Evolutionary conservation across 2,888 invertebrate genomes (phyloP).

Genomic region (Rhabditoides inermis): DNA sequence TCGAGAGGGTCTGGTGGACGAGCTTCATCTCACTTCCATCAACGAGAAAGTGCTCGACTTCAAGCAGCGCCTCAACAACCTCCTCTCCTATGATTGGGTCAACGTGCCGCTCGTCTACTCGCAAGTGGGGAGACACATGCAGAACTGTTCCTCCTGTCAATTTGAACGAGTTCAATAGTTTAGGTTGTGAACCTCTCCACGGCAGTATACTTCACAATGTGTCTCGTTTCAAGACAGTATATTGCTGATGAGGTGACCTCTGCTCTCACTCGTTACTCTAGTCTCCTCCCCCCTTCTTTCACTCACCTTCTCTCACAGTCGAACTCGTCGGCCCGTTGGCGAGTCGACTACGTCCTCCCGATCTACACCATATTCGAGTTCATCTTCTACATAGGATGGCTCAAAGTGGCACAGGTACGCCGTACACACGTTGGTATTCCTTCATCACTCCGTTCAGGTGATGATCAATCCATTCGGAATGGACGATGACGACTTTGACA

Average conservation of each 20-base stretch:
- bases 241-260: conserved; percentile 3
- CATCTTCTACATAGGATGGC: conserved; percentile 14
- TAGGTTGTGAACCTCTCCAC: conserved; percentile 11
- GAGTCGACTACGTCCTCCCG: conserved; percentile 12
- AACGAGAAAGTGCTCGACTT: conserved; percentile 19
- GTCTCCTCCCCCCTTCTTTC: no score
- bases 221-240: conserved; percentile 12
- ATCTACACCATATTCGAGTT: conserved; percentile 15
- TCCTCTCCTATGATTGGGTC: conserved; percentile 31
- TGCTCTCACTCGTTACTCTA: no score
- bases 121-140: conserved; percentile 9
- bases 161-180: no score
- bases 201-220: conserved; percentile 12
- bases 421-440: not conserved
- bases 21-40: conserved; percentile 13
- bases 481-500: conserved; percentile 42
- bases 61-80: conserved; percentile 29
- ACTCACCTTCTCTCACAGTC: not conserved
- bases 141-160: not conserved
- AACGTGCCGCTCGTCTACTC: conserved; percentile 33
- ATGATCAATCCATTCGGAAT: conserved; percentile 40
- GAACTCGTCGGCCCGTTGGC: not conserved
- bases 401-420: conserved; percentile 11
- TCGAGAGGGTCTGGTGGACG: conserved; percentile 11
- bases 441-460: no score